Evolutionary conservation across 2,113 vertebrate species (phyloP).

Genomic region (Talpa occidentalis): DNA sequence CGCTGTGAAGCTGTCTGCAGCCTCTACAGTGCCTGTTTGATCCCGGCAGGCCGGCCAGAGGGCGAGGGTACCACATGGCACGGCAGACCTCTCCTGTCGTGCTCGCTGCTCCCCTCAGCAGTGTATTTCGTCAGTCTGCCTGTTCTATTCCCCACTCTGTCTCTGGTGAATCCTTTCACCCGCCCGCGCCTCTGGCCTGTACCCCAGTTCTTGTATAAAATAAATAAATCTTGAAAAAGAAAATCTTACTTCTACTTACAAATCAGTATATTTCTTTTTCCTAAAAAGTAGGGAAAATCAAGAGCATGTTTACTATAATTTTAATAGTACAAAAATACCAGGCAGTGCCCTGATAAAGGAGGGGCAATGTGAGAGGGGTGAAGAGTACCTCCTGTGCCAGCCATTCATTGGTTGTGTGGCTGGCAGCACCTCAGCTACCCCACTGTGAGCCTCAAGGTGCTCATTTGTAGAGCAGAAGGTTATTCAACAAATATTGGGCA

Average conservation of each 20-base stretch:
- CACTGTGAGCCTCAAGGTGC: neutral
- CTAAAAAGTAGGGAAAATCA: neutral
- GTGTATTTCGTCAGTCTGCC: too few relatives aligned
- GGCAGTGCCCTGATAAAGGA: neutral
- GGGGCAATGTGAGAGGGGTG: neutral
- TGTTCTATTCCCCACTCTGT: too few relatives aligned
- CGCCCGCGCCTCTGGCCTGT: too few relatives aligned
- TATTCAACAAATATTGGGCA: neutral
- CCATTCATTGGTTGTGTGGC: neutral
- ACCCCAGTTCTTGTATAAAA: too few relatives aligned
- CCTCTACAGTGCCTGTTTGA: too few relatives aligned
- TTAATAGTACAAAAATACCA: conserved; percentile 24
- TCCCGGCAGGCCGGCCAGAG: too few relatives aligned
- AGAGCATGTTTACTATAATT: neutral
- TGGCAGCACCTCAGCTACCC: neutral
- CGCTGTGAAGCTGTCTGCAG: too few relatives aligned
- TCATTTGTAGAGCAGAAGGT: neutral
- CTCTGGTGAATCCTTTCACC: too few relatives aligned
- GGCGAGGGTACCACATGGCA: too few relatives aligned
- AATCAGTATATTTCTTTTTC: conserved; percentile 9
- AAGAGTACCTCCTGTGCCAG: neutral
- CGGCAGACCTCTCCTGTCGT: too few relatives aligned
- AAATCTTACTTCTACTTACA: conserved; percentile 42
- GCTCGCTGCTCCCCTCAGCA: too few relatives aligned
- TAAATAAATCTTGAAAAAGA: too few relatives aligned